Percentiles rank a stretch among this genome's conserved stretches.
These are phyloP conservation scores for Trichechus manatus DNA, from an alignment of 2,113 vertebrate genomes.

Conservation along the genomic window DNA sequence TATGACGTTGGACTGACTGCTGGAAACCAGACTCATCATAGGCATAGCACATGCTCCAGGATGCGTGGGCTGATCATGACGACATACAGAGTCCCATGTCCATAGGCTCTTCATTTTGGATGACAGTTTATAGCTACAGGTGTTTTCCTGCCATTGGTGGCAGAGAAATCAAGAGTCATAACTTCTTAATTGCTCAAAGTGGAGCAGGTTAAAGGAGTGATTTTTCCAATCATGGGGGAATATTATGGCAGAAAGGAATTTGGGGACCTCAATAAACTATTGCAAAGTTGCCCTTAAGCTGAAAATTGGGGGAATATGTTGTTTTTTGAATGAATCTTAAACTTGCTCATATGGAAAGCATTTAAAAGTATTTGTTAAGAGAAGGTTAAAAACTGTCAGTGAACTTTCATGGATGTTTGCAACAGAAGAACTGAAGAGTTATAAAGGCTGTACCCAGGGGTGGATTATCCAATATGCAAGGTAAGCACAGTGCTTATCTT, in stretches of 20 bases:
- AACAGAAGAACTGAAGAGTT: neutral
- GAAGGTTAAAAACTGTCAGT: neutral
- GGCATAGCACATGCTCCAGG: fast-evolving
- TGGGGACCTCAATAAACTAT: neutral
- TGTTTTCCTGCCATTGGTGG: neutral
- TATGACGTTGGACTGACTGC: neutral
- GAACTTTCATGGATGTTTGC: neutral
- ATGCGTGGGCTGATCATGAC: neutral
- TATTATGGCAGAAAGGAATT: neutral
- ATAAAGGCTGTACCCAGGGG: neutral
- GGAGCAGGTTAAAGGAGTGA: neutral
- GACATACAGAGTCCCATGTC: fast-evolving
- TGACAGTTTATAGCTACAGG: neutral
- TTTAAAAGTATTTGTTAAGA: neutral
- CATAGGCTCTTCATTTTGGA: neutral
- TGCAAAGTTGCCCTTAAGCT: neutral
- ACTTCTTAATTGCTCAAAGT: neutral
- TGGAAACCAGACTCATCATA: neutral
- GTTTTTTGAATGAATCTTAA: neutral
- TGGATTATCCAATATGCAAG: no score
- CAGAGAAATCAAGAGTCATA: neutral
- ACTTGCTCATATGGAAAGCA: neutral
- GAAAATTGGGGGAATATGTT: neutral
- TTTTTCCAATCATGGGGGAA: neutral
- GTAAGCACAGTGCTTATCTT: no score